phyloP scores from a whole-genome alignment of 2,113 vertebrate genomes.

The Dolichotis patagonum region DNA sequence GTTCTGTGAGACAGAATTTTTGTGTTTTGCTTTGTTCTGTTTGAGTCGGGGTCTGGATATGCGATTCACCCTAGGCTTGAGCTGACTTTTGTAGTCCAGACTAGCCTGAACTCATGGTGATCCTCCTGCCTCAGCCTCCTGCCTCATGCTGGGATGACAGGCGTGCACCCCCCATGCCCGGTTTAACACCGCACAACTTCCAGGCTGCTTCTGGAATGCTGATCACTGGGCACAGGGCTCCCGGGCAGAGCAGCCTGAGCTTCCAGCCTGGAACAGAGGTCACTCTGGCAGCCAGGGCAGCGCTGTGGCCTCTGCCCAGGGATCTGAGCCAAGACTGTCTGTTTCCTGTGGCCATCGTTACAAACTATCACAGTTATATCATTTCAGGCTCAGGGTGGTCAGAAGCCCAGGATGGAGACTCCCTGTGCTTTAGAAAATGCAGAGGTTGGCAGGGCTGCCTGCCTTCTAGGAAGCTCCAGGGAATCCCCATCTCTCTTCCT shows the following conservation, averaged over 20 bases:
- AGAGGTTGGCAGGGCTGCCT: too few relatives aligned
- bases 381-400: too few relatives aligned
- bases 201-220: neutral
- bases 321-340: accelerated
- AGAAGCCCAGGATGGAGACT: neutral
- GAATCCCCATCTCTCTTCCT: neutral
- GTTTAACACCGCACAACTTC: neutral
- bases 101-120: too few relatives aligned
- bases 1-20: neutral
- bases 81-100: too few relatives aligned
- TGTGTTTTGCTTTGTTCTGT: neutral
- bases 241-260: neutral
- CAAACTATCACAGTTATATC: neutral
- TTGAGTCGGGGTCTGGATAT: neutral
- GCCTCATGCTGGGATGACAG: neutral
- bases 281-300: neutral
- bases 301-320: neutral
- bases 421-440: too few relatives aligned
- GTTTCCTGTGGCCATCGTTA: neutral
- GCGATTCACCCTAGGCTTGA: too few relatives aligned
- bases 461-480: too few relatives aligned
- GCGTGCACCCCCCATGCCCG: neutral
- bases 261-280: neutral
- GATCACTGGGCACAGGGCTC: neutral
- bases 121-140: too few relatives aligned